Percentiles rank a stretch among this genome's conserved stretches.
Conservation (phyloP, 2,113 vertebrate species). For the Heptranchias perlo region DNA sequence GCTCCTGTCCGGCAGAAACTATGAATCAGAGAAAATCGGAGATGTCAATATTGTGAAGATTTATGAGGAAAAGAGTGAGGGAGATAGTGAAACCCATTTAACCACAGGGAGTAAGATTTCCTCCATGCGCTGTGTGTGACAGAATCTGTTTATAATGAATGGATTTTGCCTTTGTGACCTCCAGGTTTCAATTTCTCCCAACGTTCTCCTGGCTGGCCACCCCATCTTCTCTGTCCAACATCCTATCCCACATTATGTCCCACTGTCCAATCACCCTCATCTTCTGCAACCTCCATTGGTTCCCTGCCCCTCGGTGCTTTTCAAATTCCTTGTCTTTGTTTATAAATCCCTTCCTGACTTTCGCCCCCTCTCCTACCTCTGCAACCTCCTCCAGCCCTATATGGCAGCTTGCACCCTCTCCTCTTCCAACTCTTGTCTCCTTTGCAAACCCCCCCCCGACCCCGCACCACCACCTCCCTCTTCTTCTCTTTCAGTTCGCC, state of each 20-base stretch:
- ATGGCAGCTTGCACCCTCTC: too few species aligned
- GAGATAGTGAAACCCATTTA: not conserved
- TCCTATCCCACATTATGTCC: too few species aligned
- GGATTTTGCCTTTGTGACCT: not conserved
- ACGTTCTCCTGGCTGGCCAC: not conserved
- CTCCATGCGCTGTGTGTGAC: not conserved
- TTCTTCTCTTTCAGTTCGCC: too few species aligned
- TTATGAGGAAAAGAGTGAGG: not conserved
- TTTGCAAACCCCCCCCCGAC: too few species aligned
- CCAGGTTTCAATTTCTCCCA: not conserved
- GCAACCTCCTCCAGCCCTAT: too few species aligned
- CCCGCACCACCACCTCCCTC: too few species aligned
- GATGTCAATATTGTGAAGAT: not conserved
- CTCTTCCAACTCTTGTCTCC: too few species aligned
- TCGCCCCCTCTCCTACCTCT: not conserved
- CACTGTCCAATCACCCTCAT: not conserved
- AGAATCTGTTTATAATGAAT: conserved; percentile 14
- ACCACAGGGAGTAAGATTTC: not conserved
- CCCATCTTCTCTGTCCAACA: not conserved
- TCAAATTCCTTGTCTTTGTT: too few species aligned
- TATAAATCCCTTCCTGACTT: not conserved
- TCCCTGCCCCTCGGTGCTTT: not conserved
- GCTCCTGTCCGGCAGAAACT: not conserved
- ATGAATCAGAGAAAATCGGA: not conserved
- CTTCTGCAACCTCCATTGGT: not conserved